Evolutionary conservation across 2,888 invertebrate species (phyloP).

Genomic region (Acrobasis consociella): DNA sequence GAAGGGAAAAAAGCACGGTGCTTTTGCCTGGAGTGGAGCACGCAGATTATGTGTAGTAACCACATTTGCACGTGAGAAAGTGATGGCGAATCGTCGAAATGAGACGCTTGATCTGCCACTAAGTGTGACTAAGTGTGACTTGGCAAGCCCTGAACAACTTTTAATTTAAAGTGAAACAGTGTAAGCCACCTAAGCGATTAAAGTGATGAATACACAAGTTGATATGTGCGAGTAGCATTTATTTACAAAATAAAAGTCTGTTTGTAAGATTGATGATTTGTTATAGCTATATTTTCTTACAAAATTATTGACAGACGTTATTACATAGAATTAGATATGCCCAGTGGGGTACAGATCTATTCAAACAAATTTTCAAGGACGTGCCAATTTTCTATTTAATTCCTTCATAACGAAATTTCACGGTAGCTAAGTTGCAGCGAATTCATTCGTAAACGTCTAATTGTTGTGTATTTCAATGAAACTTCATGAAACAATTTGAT

Average conservation of each 20-base stretch:
- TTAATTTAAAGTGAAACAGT: no score
- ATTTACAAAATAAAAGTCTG: no score
- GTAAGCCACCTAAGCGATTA: no score
- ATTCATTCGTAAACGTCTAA: constrained; percentile 19
- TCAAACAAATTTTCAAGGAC: constrained; percentile 3
- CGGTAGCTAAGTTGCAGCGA: constrained; percentile 2
- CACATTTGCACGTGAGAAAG: neutral
- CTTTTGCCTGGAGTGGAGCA: no score
- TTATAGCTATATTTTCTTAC: neutral
- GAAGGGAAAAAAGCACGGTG: no score
- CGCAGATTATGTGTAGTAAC: neutral
- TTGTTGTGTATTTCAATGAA: constrained; percentile 18
- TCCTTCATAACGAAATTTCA: constrained; percentile 20
- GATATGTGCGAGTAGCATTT: no score
- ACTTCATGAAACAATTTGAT: constrained; percentile 9
- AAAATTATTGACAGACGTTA: neutral
- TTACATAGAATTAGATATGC: neutral
- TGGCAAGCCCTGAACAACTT: no score
- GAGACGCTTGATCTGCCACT: no score
- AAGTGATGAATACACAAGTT: no score
- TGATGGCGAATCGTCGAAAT: neutral
- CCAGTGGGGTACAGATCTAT: neutral
- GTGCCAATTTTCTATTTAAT: constrained; percentile 1
- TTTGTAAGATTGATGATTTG: neutral
- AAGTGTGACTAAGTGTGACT: no score